Evolutionary conservation across 2,797 vertebrate species (phyloP).

Genomic region (Anguilla obscura): DNA sequence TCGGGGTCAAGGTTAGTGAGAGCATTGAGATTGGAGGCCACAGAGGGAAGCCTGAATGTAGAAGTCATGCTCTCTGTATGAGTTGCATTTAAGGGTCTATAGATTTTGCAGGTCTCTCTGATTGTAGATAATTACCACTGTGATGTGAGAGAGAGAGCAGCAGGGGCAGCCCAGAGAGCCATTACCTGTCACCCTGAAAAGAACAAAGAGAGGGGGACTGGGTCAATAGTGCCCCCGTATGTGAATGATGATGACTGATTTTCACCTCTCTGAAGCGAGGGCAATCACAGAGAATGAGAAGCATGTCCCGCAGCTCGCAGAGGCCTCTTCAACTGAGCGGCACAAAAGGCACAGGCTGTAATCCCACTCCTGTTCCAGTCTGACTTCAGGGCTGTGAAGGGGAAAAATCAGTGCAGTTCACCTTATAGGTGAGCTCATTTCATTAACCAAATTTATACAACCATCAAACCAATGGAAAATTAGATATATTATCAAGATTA

Average conservation of each 20-base stretch:
- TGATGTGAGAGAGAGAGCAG: constrained; percentile 48
- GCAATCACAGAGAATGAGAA: constrained; percentile 38
- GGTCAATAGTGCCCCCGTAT: constrained; percentile 26
- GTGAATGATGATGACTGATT: constrained; percentile 38
- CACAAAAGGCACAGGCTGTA: neutral
- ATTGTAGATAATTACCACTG: constrained; percentile 60
- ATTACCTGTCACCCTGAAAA: constrained; percentile 31
- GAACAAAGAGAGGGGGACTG: constrained; percentile 40
- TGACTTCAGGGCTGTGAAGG: neutral
- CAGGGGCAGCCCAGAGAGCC: constrained; percentile 35
- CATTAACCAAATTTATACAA: neutral
- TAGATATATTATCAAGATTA: neutral
- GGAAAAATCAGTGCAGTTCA: neutral
- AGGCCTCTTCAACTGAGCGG: neutral
- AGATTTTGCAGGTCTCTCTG: constrained; percentile 49
- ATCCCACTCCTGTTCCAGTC: constrained; percentile 3
- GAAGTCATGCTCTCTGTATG: constrained; percentile 33
- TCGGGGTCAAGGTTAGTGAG: constrained; percentile 53
- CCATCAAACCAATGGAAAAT: neutral
- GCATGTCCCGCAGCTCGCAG: neutral
- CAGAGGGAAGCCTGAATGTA: constrained; percentile 38
- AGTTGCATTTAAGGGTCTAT: constrained; percentile 47
- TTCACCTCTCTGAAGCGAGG: constrained; percentile 37
- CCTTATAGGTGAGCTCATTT: neutral
- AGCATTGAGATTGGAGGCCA: constrained; percentile 34